phyloP scores from a whole-genome alignment of 2,888 invertebrate species.

The Oligia latruncula region DNA sequence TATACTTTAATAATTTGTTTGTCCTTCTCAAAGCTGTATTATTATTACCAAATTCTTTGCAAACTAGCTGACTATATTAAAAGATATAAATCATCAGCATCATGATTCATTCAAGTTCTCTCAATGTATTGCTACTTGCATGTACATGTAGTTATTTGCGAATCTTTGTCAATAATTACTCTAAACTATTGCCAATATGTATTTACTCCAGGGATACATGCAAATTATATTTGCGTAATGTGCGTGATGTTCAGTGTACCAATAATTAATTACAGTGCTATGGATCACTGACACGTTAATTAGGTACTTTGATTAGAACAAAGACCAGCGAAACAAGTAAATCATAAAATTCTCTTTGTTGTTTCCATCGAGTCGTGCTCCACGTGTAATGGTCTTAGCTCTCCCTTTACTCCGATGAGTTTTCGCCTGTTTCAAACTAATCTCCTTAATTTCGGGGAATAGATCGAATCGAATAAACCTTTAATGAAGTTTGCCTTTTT shows the following conservation, averaged over 20 bases:
- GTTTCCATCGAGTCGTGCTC: slow-evolving; percentile 31
- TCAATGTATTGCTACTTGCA: not conserved
- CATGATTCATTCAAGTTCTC: not conserved
- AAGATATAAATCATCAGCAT: not conserved
- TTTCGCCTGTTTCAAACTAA: slow-evolving; percentile 67
- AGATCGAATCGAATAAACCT: slow-evolving; percentile 68
- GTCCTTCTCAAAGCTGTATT: not conserved
- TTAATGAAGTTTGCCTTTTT: slow-evolving; percentile 66
- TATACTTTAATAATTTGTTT: not conserved
- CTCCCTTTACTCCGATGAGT: slow-evolving; percentile 65
- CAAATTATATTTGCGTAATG: slow-evolving; percentile 28
- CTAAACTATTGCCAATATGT: not conserved
- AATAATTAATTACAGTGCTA: slow-evolving; percentile 8
- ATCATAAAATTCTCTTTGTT: slow-evolving; percentile 45
- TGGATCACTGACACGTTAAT: not conserved
- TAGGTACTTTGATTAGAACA: not conserved
- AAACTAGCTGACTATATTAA: not conserved
- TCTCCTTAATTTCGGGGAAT: slow-evolving; percentile 66
- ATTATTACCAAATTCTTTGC: not conserved
- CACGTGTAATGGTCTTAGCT: slow-evolving; percentile 40
- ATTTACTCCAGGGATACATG: not conserved
- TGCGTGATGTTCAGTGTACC: not conserved
- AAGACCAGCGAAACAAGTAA: slow-evolving; percentile 22
- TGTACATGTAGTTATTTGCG: not conserved
- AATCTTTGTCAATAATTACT: slow-evolving; percentile 28